A percentile compares a stretch with the other conserved stretches of the same genome.
These are phyloP conservation scores for Istiophorus platypterus DNA, from an alignment of 2,113 vertebrate species.

Conservation along the genomic window DNA sequence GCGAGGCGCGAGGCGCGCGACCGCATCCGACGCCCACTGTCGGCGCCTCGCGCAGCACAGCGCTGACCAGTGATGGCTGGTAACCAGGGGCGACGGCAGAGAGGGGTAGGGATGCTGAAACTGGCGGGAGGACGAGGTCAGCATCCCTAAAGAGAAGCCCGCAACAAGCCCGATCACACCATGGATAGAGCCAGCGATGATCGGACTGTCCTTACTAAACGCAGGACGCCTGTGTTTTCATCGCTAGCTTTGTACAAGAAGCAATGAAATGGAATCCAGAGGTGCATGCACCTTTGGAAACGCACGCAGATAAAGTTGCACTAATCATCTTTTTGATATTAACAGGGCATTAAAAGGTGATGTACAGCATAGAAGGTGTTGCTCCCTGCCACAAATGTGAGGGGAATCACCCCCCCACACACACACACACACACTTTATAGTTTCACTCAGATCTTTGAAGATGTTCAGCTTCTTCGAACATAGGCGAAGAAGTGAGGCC, in stretches of 20 bases:
- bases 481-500: background rate
- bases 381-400: background rate
- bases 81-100: conserved; percentile 51
- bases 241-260: background rate
- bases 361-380: background rate
- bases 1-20: conserved; percentile 59
- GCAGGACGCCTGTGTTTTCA: too few relatives aligned
- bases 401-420: background rate
- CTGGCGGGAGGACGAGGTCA: background rate
- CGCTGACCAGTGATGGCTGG: conserved; percentile 16
- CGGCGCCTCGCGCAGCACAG: conserved; percentile 23
- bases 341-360: background rate
- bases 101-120: too few relatives aligned
- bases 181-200: too few relatives aligned
- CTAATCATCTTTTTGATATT: background rate
- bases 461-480: background rate
- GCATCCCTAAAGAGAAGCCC: too few relatives aligned
- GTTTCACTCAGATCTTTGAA: background rate
- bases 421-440: too few relatives aligned
- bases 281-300: background rate
- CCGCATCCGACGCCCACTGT: conserved; percentile 50
- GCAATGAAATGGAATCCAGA: background rate
- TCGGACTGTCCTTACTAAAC: too few relatives aligned
- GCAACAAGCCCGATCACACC: too few relatives aligned
- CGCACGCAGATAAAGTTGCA: background rate